phyloP scores from a whole-genome alignment of 2,113 vertebrate genomes.

The Bubo blakistoni region DNA sequence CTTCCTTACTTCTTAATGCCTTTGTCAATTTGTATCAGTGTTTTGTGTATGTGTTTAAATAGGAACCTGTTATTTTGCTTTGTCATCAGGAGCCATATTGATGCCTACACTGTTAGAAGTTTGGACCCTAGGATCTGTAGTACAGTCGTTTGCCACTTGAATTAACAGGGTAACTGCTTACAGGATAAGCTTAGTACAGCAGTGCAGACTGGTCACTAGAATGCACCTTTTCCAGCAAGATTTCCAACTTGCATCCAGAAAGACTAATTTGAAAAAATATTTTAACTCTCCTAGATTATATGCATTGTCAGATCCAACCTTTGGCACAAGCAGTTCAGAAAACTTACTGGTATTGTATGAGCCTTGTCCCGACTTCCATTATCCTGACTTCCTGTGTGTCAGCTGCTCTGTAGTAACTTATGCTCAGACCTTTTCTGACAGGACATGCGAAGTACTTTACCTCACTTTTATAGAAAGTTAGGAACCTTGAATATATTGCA shows the following conservation, averaged over 20 bases:
- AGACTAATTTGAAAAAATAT: not conserved
- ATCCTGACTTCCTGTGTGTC: not conserved
- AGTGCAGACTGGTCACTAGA: not conserved
- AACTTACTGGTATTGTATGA: not conserved
- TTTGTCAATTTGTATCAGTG: not conserved
- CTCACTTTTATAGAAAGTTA: not conserved
- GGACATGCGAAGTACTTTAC: not conserved
- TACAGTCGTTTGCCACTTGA: not conserved
- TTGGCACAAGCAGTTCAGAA: not conserved
- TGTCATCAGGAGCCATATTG: not conserved
- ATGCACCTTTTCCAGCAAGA: not conserved
- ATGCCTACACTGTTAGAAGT: not conserved
- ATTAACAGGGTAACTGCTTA: not conserved
- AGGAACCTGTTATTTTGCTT: not conserved
- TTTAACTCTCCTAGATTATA: not conserved
- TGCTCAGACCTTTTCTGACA: not conserved
- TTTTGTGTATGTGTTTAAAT: not conserved
- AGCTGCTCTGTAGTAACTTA: not conserved
- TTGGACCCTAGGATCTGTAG: not conserved
- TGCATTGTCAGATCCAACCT: not conserved
- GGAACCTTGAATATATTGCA: not conserved
- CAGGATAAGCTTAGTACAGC: not conserved
- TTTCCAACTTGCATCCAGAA: not conserved
- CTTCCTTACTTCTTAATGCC: not conserved
- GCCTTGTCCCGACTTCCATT: not conserved